phyloP scores from a whole-genome alignment of 2,113 vertebrate genomes.

The Haemorhous mexicanus region DNA sequence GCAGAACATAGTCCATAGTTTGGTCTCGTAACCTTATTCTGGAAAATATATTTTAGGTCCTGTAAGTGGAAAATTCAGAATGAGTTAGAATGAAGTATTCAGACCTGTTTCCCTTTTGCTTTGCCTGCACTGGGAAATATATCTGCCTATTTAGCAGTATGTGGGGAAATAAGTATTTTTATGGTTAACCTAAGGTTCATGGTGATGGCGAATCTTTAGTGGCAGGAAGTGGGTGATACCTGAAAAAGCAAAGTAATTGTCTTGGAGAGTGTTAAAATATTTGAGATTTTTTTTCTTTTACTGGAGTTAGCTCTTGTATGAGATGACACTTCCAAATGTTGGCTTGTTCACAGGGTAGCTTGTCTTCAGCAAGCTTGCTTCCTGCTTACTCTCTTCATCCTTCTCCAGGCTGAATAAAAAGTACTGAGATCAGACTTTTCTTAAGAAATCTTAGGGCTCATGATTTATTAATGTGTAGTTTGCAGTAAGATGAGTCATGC shows the following conservation, averaged over 20 bases:
- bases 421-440: neutral
- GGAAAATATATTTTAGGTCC: neutral
- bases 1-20: neutral
- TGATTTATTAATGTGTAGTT: conserved; percentile 13
- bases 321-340: neutral
- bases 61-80: neutral
- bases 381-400: neutral
- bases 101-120: neutral
- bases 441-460: neutral
- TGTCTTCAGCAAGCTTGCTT: neutral
- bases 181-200: neutral
- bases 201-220: neutral
- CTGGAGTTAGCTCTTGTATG: neutral
- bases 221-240: neutral
- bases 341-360: neutral
- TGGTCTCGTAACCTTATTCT: neutral
- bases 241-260: neutral
- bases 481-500: conserved; percentile 11
- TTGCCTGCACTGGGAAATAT: neutral
- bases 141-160: neutral
- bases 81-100: neutral
- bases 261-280: neutral
- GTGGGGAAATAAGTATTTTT: neutral
- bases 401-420: neutral
- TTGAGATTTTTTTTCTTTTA: neutral